These are phyloP conservation scores for Puntigrus tetrazona DNA, from an alignment of 2,113 vertebrate genomes.

Conservation along the genomic window DNA sequence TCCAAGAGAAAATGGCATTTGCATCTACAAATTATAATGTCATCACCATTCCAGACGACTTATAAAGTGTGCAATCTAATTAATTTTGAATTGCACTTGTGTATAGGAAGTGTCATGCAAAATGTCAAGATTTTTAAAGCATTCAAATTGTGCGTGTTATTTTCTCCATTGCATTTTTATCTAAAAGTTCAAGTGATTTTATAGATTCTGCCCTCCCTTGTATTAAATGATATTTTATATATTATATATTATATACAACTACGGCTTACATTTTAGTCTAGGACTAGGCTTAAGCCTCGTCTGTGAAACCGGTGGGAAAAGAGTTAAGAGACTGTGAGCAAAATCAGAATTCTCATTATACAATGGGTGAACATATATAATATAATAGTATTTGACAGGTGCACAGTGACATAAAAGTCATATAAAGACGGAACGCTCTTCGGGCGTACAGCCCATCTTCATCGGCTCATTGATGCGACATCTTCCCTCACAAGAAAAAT, in stretches of 20 bases:
- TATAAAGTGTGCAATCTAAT: background rate
- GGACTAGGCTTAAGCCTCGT: too few species aligned
- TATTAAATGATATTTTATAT: too few species aligned
- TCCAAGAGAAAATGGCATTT: background rate
- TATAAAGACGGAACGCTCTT: background rate
- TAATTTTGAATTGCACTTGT: background rate
- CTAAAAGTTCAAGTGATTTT: too few species aligned
- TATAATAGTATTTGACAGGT: background rate
- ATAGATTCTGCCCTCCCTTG: too few species aligned
- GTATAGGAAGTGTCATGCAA: background rate
- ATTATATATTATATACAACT: too few species aligned
- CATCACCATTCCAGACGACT: background rate
- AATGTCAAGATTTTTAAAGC: background rate
- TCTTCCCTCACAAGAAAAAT: background rate
- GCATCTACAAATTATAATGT: background rate
- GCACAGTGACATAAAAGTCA: background rate
- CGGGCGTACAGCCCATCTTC: background rate
- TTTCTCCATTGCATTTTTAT: too few species aligned
- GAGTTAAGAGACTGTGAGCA: too few species aligned
- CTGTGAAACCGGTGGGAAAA: too few species aligned
- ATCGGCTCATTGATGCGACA: background rate
- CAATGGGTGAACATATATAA: background rate
- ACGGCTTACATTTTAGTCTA: too few species aligned
- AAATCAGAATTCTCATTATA: background rate
- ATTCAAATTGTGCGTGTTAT: background rate